phyloP scores from a whole-genome alignment of 2,888 invertebrate genomes.

The Lithosia quadra region DNA sequence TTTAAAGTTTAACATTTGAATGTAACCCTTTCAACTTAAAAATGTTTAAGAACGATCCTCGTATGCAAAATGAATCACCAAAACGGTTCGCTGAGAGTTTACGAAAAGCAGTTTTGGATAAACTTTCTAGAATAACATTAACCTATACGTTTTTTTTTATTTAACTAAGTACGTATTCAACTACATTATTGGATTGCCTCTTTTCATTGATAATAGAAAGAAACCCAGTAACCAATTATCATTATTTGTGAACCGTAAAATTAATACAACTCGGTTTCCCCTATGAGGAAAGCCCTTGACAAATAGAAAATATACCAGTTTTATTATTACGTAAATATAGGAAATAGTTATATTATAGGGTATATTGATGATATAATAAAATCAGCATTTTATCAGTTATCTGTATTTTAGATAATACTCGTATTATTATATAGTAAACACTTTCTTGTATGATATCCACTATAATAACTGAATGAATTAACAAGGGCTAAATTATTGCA shows the following conservation, averaged over 20 bases:
- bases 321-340: not conserved
- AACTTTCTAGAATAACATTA: not conserved
- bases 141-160: not conserved
- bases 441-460: too few relatives aligned
- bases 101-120: slow-evolving; percentile 2
- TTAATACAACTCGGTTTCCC: slow-evolving; percentile 2
- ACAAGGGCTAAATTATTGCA: too few relatives aligned
- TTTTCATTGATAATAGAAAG: not conserved
- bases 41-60: slow-evolving; percentile 2
- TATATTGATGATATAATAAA: not conserved
- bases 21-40: slow-evolving; percentile 9
- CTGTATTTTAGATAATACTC: too few relatives aligned
- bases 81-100: not conserved
- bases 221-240: slow-evolving; percentile 4
- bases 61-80: not conserved
- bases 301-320: slow-evolving; percentile 3
- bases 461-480: too few relatives aligned
- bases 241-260: slow-evolving; percentile 17
- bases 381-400: not conserved
- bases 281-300: slow-evolving; percentile 1
- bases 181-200: not conserved
- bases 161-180: too few relatives aligned
- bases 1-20: slow-evolving; percentile 4
- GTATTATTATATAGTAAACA: too few relatives aligned
- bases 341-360: not conserved